These are phyloP conservation scores for Drosophila busckii DNA, from an alignment of 1,140 invertebrate species.

Conservation along the genomic window DNA sequence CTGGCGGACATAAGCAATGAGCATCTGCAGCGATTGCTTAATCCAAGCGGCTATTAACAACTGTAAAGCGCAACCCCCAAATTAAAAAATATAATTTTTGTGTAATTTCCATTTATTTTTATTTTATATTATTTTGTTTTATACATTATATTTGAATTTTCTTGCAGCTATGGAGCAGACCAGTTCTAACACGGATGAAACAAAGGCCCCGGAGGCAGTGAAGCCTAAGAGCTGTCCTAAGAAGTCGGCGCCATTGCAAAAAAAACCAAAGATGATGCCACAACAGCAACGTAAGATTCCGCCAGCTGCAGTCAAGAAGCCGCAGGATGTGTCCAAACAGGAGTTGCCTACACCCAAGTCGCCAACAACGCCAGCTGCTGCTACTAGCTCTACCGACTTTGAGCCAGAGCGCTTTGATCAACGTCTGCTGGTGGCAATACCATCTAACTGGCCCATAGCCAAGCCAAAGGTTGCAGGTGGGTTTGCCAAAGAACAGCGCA, in stretches of 20 bases:
- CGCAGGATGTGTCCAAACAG: too few species aligned
- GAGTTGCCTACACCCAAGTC: background rate
- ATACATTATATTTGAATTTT: too few species aligned
- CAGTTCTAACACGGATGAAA: background rate
- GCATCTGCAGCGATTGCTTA: conserved; percentile 34
- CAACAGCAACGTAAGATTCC: conserved; percentile 23
- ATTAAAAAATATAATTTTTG: too few species aligned
- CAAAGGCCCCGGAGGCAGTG: background rate
- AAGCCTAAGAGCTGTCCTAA: conserved; percentile 5
- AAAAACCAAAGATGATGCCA: conserved; percentile 17
- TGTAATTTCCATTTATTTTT: too few species aligned
- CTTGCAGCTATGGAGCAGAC: conserved; percentile 3
- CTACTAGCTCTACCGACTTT: conserved; percentile 16
- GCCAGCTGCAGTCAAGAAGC: too few species aligned
- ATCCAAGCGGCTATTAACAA: conserved; percentile 43
- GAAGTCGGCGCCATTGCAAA: conserved; percentile 1
- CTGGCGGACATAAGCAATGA: conserved; percentile 23
- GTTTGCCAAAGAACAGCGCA: conserved; percentile 54
- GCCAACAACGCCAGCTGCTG: background rate
- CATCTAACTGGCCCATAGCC: conserved; percentile 22
- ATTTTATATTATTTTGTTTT: too few species aligned
- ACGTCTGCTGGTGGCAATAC: conserved; percentile 51
- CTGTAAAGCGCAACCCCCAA: too few species aligned
- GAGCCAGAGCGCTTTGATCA: conserved; percentile 60
- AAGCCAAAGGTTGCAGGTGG: conserved; percentile 12